Evolutionary conservation across 1,140 invertebrate genomes (phyloP), one percentile per base, ranked within the genome.

Genomic region (Asbolus verrucosus): DNA sequence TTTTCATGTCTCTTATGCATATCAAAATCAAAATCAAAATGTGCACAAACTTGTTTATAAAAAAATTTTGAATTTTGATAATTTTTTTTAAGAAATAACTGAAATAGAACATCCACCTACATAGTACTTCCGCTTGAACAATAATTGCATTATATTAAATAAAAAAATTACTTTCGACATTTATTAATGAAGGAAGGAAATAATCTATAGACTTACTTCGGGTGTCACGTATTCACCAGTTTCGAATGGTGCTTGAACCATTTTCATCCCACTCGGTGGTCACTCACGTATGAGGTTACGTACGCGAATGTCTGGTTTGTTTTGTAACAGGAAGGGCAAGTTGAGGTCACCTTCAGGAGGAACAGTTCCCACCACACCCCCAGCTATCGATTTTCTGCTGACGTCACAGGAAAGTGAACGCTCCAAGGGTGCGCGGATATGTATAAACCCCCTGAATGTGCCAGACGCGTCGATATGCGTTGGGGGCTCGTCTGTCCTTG

Each of bases 201-300:
- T 36, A 36, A 11, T 6, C 2, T 2, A 4, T 36, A 2, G 14
- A 63, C 61, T 63, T 27, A 63, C 61, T 38, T 36, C 31, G 9
- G 61, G 33, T 14, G 61, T 63, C 15, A 63, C 61, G 61, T 63
- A 63, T 31, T 63, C 61, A 5, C 21, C 21, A 1, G 33, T 63
- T 21, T 63, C 61, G 33, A 41, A 63, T 16, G 61, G 33, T 18
- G 61, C 61, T 24, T 63, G 61, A 13, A 63, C 61, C 61, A 63
- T 63, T 24, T 63, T 63, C 61, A 62, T 62, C 11, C 31, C 60
- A 62, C 18, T 36, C 31, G 16, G 18, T 24, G 46, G 21, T 31
- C 21, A 30, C 19, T 27, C 46, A 54, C 46, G 15, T 21, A 11
- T 21, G 46, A 54, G 46, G 46, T 54, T 54, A 54, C 46, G 46